These are phyloP conservation scores for Pituophis catenifer DNA, from an alignment of 2,113 vertebrate species.

Conservation along the genomic window DNA sequence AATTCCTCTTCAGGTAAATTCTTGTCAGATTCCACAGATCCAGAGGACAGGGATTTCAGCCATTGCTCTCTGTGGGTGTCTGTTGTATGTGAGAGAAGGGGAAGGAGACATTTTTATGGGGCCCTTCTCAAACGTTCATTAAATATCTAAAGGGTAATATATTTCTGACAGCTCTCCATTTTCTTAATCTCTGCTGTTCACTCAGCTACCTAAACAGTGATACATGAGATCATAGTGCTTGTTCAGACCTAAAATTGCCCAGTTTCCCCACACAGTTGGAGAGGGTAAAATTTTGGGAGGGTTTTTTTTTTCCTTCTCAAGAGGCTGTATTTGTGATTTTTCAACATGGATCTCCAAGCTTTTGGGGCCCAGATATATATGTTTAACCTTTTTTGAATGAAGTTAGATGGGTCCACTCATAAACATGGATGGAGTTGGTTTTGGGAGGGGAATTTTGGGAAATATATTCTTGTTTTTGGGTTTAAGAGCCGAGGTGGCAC, in stretches of 20 bases:
- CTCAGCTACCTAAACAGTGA: neutral
- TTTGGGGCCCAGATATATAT: neutral
- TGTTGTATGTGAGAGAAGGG: constrained; percentile 36
- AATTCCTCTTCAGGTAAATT: constrained; percentile 78
- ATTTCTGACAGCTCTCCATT: neutral
- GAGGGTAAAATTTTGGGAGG: neutral
- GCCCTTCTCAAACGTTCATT: constrained; percentile 31
- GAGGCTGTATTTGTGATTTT: neutral
- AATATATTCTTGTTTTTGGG: neutral
- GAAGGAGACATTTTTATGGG: neutral
- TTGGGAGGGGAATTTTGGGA: neutral
- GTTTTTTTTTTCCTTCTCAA: neutral
- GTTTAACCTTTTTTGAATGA: neutral
- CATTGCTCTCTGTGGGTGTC: constrained; percentile 26
- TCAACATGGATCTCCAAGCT: neutral
- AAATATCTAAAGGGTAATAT: neutral
- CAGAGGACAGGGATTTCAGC: constrained; percentile 65
- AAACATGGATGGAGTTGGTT: neutral
- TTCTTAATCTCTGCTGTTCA: neutral
- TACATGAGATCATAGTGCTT: neutral
- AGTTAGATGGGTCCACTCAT: neutral
- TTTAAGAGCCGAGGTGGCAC: neutral
- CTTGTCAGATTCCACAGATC: constrained; percentile 70
- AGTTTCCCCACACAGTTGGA: neutral
- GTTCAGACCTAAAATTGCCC: neutral